Evolutionary conservation across 2,888 invertebrate species (phyloP).

Genomic region (Luperina testacea): DNA sequence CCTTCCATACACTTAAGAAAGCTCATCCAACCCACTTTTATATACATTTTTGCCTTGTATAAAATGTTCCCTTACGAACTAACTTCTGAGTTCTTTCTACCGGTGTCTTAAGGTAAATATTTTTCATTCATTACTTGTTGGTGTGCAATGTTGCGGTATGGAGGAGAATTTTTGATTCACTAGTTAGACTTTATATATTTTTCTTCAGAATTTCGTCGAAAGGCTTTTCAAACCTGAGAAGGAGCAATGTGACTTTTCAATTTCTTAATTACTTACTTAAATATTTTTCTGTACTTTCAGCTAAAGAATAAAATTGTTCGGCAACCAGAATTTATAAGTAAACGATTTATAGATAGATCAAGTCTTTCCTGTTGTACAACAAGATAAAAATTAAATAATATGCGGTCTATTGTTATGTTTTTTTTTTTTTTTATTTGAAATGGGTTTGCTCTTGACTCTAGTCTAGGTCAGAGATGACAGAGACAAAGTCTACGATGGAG

Average conservation of each 20-base stretch:
- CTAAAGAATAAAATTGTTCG: neutral
- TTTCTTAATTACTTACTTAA: slow-evolving; percentile 6
- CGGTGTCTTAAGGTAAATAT: slow-evolving; percentile 46
- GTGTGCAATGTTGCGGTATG: slow-evolving; percentile 25
- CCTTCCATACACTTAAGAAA: slow-evolving; percentile 42
- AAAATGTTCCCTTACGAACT: slow-evolving; percentile 47
- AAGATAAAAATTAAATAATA: too few relatives aligned
- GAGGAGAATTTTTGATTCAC: slow-evolving; percentile 8
- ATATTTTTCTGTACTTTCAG: neutral
- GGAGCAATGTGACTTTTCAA: neutral
- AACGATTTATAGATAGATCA: neutral
- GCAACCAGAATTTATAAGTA: neutral
- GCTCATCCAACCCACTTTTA: slow-evolving; percentile 38
- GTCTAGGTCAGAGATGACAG: too few relatives aligned
- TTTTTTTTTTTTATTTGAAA: too few relatives aligned
- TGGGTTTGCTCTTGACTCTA: too few relatives aligned
- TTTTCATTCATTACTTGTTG: slow-evolving; percentile 52
- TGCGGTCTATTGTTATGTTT: too few relatives aligned
- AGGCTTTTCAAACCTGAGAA: neutral
- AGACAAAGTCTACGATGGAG: too few relatives aligned
- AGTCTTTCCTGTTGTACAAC: neutral
- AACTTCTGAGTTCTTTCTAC: slow-evolving; percentile 43
- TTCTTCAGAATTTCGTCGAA: neutral
- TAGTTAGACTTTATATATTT: neutral
- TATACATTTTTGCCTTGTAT: slow-evolving; percentile 52